phyloP scores from a whole-genome alignment of 2,113 vertebrate genomes.

The Nymphicus hollandicus region DNA sequence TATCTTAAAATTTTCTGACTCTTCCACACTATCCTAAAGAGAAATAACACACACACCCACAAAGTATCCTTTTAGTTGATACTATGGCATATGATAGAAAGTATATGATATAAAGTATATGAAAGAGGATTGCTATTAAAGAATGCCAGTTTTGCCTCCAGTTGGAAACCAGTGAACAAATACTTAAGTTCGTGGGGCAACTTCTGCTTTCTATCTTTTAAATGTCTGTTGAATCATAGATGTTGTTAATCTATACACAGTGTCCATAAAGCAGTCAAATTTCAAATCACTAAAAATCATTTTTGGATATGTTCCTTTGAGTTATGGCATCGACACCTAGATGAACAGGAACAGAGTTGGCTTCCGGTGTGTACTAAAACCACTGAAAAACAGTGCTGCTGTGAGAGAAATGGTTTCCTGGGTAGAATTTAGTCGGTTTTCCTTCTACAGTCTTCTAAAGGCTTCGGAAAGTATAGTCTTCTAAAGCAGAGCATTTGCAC shows the following conservation, averaged over 20 bases:
- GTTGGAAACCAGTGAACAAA: neutral
- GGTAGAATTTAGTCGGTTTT: neutral
- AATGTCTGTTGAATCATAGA: neutral
- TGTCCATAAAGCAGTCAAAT: neutral
- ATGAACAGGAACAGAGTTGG: constrained; percentile 10
- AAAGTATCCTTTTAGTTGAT: neutral
- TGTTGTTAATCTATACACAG: fast-evolving
- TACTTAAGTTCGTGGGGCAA: neutral
- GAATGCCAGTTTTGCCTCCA: neutral
- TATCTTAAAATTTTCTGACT: neutral
- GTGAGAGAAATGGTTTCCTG: constrained; percentile 32
- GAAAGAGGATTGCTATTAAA: neutral
- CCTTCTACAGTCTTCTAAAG: neutral
- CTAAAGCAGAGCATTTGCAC: neutral
- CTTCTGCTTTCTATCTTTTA: neutral
- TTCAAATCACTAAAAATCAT: neutral
- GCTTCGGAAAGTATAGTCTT: neutral
- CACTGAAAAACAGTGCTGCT: constrained; percentile 5
- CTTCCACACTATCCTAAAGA: neutral
- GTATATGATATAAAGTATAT: neutral
- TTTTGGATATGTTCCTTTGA: neutral
- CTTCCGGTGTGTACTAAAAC: constrained; percentile 24
- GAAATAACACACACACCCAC: neutral
- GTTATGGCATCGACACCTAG: neutral
- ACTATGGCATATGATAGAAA: neutral